Base-by-base conservation (phyloP, 2,888 invertebrate genomes). In the Rhagium mordax region DNA sequence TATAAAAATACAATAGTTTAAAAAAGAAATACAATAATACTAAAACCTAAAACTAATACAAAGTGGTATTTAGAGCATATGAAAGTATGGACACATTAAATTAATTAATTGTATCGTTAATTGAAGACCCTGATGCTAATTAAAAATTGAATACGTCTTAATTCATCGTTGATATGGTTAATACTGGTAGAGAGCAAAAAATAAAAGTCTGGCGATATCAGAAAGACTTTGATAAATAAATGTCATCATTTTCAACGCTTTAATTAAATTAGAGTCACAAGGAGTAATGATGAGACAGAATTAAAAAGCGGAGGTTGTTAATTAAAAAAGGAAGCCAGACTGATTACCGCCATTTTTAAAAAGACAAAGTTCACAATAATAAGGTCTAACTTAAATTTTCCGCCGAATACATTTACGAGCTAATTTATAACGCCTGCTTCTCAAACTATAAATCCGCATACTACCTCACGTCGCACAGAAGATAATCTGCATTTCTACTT, bases 241-340 rank as follows among this genome's bases (percentile, higher is more conserved):
- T 78, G 79, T 79, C 83, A 83, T 82, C 74, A 74, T 78, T 81
- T 82, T 78, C 78, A 79, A 81, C 79, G 79, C 74, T 81, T 82
- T 83, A 85, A 85, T 86, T 85, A 84, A 85, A 84, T 83, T 84
- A 84, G 81, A 85, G 83, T 85, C 85, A 81, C 81, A 81, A 84
- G 83, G 75, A 83, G 82, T 81, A 84, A 83, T 82, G 84, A 85
- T 81, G 81, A 82, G 82, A 82, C 83, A 83, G 82, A 85, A 85
- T 85, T 84, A 85, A 85, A 85, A 85, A 84, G 84, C 83, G 82
- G 82, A 84, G 79, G 81, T 82, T 84, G 84, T 85, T 86, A 85
- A 86, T 86, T 86, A 85, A 85, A 86, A 84, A 81, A 76, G 83
- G 78, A 82, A 81, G 79, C 81, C 81, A 80, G 81, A 84, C 80